A percentile compares a stretch with the other conserved stretches of the same genome.
These are phyloP conservation scores for Yasuhikotakia modesta DNA, from an alignment of 2,797 vertebrate genomes.

Conservation along the genomic window DNA sequence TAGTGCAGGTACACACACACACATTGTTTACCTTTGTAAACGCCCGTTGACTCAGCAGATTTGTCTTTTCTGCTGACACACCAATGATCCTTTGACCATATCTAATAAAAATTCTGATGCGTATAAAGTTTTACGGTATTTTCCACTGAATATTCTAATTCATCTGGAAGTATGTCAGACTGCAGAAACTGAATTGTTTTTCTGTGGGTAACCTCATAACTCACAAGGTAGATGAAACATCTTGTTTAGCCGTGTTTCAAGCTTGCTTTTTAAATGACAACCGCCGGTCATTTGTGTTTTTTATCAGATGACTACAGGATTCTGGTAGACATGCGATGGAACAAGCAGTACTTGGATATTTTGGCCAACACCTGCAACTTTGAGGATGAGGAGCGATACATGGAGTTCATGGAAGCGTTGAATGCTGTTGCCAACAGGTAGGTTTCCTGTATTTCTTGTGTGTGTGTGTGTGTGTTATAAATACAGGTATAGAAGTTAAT, in stretches of 20 bases:
- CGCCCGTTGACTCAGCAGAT: too few relatives aligned
- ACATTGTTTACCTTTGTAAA: not conserved
- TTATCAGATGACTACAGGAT: constrained; percentile 87
- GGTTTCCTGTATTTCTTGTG: not conserved
- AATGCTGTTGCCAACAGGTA: constrained; percentile 91
- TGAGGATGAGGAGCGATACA: constrained; percentile 86
- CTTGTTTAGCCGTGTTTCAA: not conserved
- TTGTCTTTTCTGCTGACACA: too few relatives aligned
- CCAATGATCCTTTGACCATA: too few relatives aligned
- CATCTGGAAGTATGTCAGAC: too few relatives aligned
- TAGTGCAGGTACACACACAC: constrained; percentile 77
- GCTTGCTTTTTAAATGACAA: not conserved
- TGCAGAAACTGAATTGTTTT: too few relatives aligned
- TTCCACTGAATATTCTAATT: too few relatives aligned
- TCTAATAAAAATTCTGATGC: too few relatives aligned
- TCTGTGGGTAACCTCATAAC: not conserved
- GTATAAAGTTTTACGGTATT: too few relatives aligned
- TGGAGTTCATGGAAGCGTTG: constrained; percentile 84
- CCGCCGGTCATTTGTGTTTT: not conserved
- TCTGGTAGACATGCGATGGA: constrained; percentile 94
- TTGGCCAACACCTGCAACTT: constrained; percentile 88
- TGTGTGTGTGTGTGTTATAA: not conserved
- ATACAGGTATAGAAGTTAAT: not conserved
- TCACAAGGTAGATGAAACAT: not conserved
- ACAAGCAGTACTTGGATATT: constrained; percentile 92